Evolutionary conservation across 1,140 invertebrate species (phyloP), one percentile per base, ranked within the genome.

Genomic region (Drosophila rufa): DNA sequence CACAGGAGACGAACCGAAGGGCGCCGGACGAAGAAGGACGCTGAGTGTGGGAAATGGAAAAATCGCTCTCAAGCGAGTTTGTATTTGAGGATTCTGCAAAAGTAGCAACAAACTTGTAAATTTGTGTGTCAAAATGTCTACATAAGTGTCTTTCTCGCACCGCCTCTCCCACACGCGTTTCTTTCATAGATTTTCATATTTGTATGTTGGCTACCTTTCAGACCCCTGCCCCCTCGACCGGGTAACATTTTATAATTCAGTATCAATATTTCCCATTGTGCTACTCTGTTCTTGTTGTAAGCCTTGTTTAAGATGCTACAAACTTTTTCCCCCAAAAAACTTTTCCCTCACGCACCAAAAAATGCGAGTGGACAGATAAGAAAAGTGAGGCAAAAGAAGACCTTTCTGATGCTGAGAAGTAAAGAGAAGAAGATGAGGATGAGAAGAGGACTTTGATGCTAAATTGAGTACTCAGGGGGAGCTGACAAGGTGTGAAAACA

Each of bases 251-350:
- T 75, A 90, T 84, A 85, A 90, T 90, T 79, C 80, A 80, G 85
- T 90, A 90, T 90, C 82, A 85, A 90, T 90, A 90, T 90, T 90
- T 80, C 75, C 62, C 61, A 74, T 90, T 90, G 48, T 70, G 65
- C 51, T 70, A 4, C 48, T 33, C 11, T 33, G 75, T 80, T 75
- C 60, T 74, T 65, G 42, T 77, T 76, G 61, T 78, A 67, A 66
- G 55, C 74, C 75, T 61, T 61, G 69, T 75, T 82, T 73, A 64
- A 47, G 56, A 17, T 61, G 59, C 50, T 61, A 46, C 47, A 77
- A 84, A 84, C 77, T 80, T 89, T 87, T 85, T 77, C 53, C 19
- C 40, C 14, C 17, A n/a, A 58, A 62, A 73, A 82, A 82, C 57
- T 82, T 86, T 75, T 68, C 30, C 56, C 61, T 64, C 73, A 80